Evolutionary conservation across 2,113 vertebrate genomes (phyloP).

Genomic region (Nesogale talazaci): DNA sequence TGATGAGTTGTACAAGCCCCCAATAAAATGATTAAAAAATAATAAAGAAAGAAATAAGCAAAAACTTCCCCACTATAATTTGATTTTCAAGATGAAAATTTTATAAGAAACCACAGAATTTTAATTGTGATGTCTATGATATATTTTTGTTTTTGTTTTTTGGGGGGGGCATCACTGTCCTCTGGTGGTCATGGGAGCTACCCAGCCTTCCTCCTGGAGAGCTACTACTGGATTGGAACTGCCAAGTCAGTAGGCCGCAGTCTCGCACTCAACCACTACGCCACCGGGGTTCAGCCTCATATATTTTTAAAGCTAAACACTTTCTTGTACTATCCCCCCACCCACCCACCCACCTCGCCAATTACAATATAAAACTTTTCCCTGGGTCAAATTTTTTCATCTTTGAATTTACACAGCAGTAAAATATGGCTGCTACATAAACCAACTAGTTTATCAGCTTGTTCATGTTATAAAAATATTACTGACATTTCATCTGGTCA

Average conservation of each 20-base stretch:
- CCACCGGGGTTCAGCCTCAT: too few relatives aligned
- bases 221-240: too few relatives aligned
- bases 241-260: too few relatives aligned
- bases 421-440: constrained; percentile 75
- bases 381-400: not conserved
- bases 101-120: constrained; percentile 1
- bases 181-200: too few relatives aligned
- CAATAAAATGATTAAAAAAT: not conserved
- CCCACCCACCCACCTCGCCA: too few relatives aligned
- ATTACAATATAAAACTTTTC: not conserved
- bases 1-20: too few relatives aligned
- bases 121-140: constrained; percentile 39
- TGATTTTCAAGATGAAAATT: constrained; percentile 45
- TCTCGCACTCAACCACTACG: too few relatives aligned
- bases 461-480: constrained; percentile 84
- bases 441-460: constrained; percentile 76
- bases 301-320: constrained; percentile 46
- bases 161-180: too few relatives aligned
- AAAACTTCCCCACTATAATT: constrained; percentile 23
- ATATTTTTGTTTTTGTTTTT: too few relatives aligned
- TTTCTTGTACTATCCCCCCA: not conserved
- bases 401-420: constrained; percentile 67
- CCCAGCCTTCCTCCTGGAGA: too few relatives aligned
- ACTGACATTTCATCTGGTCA: constrained; percentile 85
- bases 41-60: constrained; percentile 38